These are phyloP conservation scores for Prionace glauca DNA, from an alignment of 2,797 vertebrate species.

Conservation along the genomic window DNA sequence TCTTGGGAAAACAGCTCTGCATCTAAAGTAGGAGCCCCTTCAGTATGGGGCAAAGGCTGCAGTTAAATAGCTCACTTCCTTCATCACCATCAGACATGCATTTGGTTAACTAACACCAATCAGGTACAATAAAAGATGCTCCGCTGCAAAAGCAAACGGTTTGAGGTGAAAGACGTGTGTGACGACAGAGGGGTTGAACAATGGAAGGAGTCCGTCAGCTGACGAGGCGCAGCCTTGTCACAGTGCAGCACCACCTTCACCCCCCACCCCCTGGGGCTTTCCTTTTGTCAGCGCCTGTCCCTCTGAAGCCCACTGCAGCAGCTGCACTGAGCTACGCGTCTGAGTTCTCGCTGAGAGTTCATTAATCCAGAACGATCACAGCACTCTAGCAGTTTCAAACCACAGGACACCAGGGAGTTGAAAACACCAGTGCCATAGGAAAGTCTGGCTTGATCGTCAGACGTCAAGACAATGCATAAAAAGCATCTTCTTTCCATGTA, in stretches of 20 bases:
- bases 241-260: too few species aligned
- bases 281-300: not conserved
- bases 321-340: not conserved
- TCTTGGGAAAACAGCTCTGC: not conserved
- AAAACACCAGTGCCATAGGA: not conserved
- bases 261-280: not conserved
- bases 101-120: not conserved
- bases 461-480: conserved; percentile 5
- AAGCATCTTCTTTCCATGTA: not conserved
- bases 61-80: not conserved
- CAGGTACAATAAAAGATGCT: not conserved
- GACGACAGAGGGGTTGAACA: not conserved
- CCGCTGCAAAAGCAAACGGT: not conserved
- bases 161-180: not conserved
- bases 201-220: not conserved
- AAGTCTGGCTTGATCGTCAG: not conserved
- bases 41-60: not conserved
- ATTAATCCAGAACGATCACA: conserved; percentile 1
- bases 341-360: not conserved
- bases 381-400: not conserved
- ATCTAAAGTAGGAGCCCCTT: not conserved
- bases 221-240: not conserved
- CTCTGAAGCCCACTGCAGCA: not conserved
- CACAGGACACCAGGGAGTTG: not conserved
- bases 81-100: not conserved